Evolutionary conservation across 2,888 invertebrate genomes (phyloP), one percentile per base, ranked within the genome.

Genomic region (Scotopteryx bipunctaria): DNA sequence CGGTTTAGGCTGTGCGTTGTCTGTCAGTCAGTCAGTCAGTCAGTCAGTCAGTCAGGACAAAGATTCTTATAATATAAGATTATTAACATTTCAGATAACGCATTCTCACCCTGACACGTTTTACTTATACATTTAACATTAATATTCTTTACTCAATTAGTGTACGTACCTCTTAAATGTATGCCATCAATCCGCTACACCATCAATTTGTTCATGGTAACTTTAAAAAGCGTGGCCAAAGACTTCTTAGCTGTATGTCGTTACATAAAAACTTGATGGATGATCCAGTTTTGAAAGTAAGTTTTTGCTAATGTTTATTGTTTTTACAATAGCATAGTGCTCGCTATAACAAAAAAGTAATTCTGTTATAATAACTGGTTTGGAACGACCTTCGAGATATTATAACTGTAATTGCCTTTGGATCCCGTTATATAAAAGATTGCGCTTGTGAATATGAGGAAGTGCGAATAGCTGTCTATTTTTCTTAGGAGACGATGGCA

Each of bases 361-460:
- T 76, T 71, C 73, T 76, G 76, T 72, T 79, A 70, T 64, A 57
- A 49, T 52, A 61, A 80, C 80, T 78, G 78, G 80, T 78, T 76
- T 52, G 5, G 59, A 63, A 64, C 71, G 82, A 78, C 83, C 85
- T 83, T 83, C 80, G 58, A 49, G 41, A 50, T 47, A 32, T 42
- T 38, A 35, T 53, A 56, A 55, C 50, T 46, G 47, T 57, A 44
- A 32, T 32, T 57, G 60, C 65, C 69, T 73, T 66, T 59, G 57
- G 29, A 33, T 47, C 61, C 71, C 59, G 71, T 67, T 74, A 66
- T 52, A 59, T 57, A 53, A 47, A 37, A 40, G 32, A 27, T 16
- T 25, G 14, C 25, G 25, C 13, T 13, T 15, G 19, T 13, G n/a
- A 23, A 33, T 55, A 29, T 46, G 25, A 42, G 45, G 53, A 52